Percentiles rank a stretch among this genome's conserved stretches.
Evolutionary conservation across 1,140 invertebrate genomes (phyloP).

Genomic region (Aphaenogaster ashmeadi): DNA sequence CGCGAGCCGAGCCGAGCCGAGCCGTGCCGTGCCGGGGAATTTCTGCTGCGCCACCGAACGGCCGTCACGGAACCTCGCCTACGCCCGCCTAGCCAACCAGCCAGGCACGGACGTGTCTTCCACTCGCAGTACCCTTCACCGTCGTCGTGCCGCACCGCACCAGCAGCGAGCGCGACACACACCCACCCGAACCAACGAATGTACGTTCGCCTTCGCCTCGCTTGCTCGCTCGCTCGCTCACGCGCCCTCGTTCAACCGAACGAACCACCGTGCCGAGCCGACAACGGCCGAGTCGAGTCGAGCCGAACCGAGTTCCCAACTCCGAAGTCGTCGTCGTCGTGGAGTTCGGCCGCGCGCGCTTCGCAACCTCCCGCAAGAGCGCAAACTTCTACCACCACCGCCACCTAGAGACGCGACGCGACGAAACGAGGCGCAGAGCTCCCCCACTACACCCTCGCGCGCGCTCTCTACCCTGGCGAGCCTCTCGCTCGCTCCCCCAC

Average conservation of each 20-base stretch:
- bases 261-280: slow-evolving; percentile 72
- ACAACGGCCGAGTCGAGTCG: slow-evolving; percentile 35
- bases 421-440: slow-evolving; percentile 28
- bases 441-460: slow-evolving; percentile 73
- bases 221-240: slow-evolving; percentile 80
- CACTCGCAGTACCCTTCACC: slow-evolving; percentile 79
- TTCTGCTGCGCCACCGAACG: slow-evolving; percentile 84
- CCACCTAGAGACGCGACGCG: slow-evolving; percentile 63
- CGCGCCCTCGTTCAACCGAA: slow-evolving; percentile 82
- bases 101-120: slow-evolving; percentile 75
- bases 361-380: slow-evolving; percentile 69
- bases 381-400: slow-evolving; percentile 70
- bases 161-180: slow-evolving; percentile 63
- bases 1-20: slow-evolving; percentile 46
- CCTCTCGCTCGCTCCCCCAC: slow-evolving; percentile 66
- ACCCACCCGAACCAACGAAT: background rate
- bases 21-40: slow-evolving; percentile 64
- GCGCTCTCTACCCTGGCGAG: slow-evolving; percentile 63
- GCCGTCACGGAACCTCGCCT: slow-evolving; percentile 83
- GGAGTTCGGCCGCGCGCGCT: slow-evolving; percentile 40
- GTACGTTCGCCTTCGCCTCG: slow-evolving; percentile 60
- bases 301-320: slow-evolving; percentile 19
- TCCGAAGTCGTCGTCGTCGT: slow-evolving; percentile 62
- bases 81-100: slow-evolving; percentile 78
- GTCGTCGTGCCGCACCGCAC: slow-evolving; percentile 63